phyloP scores from a whole-genome alignment of 2,113 vertebrate species.

The Danionella cerebrum region DNA sequence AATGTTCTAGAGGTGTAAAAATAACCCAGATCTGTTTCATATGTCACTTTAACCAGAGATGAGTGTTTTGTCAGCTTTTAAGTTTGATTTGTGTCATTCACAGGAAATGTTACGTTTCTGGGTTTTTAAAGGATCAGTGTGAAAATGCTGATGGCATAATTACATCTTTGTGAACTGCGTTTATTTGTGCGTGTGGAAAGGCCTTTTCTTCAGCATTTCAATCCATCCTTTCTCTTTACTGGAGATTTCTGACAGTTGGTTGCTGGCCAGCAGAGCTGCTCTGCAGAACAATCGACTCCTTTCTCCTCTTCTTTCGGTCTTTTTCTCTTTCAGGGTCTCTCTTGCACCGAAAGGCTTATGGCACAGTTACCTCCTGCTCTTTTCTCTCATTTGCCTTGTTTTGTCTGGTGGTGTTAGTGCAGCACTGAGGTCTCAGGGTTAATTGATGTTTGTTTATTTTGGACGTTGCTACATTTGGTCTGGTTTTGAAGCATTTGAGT shows the following conservation, averaged over 20 bases:
- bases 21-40: too few relatives aligned
- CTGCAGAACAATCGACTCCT: conserved; percentile 32
- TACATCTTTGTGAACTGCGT: conserved; percentile 4
- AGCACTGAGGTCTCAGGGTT: conserved; percentile 13
- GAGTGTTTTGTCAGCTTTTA: too few relatives aligned
- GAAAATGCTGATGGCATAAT: not conserved
- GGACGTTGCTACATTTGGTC: conserved; percentile 1
- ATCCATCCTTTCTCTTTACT: conserved; percentile 21
- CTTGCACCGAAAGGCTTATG: conserved; percentile 43
- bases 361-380: conserved; percentile 37
- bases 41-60: too few relatives aligned
- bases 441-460: conserved; percentile 32
- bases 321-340: not conserved
- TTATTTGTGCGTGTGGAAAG: conserved; percentile 16
- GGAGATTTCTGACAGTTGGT: conserved; percentile 31
- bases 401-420: conserved; percentile 2
- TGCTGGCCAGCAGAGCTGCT: conserved; percentile 22
- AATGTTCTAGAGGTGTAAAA: not conserved
- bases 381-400: not conserved
- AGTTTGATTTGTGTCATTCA: too few relatives aligned
- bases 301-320: conserved; percentile 13
- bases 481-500: too few relatives aligned
- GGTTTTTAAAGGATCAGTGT: not conserved
- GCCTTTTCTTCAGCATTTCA: conserved; percentile 15
- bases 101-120: not conserved